Base-by-base conservation (phyloP, 2,113 vertebrate genomes). In the Balaenoptera acutorostrata region DNA sequence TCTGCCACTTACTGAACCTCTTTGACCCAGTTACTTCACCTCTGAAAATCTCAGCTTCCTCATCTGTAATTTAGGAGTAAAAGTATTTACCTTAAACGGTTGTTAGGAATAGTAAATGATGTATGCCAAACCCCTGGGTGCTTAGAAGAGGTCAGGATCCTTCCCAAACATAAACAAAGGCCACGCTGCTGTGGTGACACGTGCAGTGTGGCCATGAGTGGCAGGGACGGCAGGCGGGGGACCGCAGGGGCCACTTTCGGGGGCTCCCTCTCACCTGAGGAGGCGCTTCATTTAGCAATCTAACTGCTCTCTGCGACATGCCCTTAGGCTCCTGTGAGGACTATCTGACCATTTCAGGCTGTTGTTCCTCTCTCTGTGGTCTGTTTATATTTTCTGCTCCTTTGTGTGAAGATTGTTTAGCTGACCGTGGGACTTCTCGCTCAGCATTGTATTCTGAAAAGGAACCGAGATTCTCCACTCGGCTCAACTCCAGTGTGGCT, bases 381-480 rank as follows among this genome's bases (percentile, higher is more conserved):
- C 93, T 97, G 92, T 85, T 97, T 98, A 27, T 55, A 66, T 97
- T 96, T 97, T 97, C 29, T 97, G 89, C 69, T 90, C 49, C 93
- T 97, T 97, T 96, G 63, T 93, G 29, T 94, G 69, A 72, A 46
- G 52, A 44, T 63, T 97, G 88, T 98, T 98, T 94, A 93, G 90
- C 72, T 97, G 95, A 98, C 80, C 55, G 21, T 59, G 88, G 61
- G 92, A 95, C 27, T 95, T 98, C 86, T 94, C 86, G 46, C 97
- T 97, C 94, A 52, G 84, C 64, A 98, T 95, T 98, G 93, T 98
- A 72, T 82, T 97, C 82, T 95, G 92, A 93, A 98, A 98, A 97
- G 82, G 90, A 98, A 98, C 41, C 6, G 41, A 95, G 64, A 92
- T 89, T 97, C 87, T 84, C 96, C 83, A 6, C 41, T 93, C 82